Percentiles rank a stretch among this genome's conserved stretches.
Evolutionary conservation across 2,113 vertebrate genomes (phyloP).

Genomic region (Rynchops niger): DNA sequence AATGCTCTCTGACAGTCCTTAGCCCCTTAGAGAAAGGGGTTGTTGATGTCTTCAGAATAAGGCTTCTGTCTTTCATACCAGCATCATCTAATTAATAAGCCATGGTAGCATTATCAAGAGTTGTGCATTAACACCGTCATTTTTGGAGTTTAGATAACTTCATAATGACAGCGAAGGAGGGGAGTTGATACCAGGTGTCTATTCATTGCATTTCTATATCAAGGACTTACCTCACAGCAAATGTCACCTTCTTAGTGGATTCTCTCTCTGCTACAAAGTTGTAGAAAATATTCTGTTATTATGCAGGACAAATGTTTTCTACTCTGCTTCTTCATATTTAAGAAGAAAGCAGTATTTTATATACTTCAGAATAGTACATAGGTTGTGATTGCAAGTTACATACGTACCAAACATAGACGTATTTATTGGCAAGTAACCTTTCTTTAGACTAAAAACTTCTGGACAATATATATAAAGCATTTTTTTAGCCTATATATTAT

Average conservation of each 20-base stretch:
- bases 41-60: background rate
- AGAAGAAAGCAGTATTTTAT: background rate
- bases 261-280: background rate
- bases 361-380: background rate
- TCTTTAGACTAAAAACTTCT: background rate
- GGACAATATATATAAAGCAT: background rate
- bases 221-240: background rate
- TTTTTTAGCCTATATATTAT: background rate
- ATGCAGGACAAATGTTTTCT: background rate
- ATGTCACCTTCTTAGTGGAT: background rate
- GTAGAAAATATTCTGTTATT: background rate
- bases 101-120: background rate
- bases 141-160: background rate
- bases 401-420: background rate
- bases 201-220: background rate
- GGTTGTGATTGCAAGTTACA: background rate
- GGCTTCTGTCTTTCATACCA: background rate
- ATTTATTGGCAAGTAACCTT: background rate
- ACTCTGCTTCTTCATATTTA: background rate
- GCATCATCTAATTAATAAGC: background rate
- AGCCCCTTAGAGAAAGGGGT: background rate
- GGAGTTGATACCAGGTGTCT: background rate
- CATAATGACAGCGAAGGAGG: background rate
- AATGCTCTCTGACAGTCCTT: background rate
- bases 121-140: background rate